phyloP scores from a whole-genome alignment of 2,113 vertebrate genomes.

The Rhineura floridana region DNA sequence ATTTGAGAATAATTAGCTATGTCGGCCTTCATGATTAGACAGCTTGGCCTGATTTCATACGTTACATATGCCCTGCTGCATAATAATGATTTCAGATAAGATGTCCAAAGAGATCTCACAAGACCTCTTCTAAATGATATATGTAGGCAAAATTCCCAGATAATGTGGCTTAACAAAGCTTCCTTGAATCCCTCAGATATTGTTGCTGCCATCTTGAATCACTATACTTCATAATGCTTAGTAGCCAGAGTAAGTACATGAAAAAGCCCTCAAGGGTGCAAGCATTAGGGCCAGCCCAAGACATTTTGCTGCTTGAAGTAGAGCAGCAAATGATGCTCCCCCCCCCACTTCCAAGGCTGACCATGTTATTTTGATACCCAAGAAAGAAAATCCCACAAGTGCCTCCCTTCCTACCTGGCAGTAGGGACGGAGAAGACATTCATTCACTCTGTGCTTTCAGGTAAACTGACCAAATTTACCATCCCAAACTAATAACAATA shows the following conservation, averaged over 20 bases:
- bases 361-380: too few species aligned
- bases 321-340: too few species aligned
- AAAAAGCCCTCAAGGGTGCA: neutral
- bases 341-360: too few species aligned
- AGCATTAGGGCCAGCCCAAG: neutral
- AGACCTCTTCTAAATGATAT: neutral
- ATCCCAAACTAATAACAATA: too few species aligned
- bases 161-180: neutral
- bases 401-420: too few species aligned
- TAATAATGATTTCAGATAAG: slow-evolving; percentile 54
- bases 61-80: slow-evolving; percentile 37
- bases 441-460: too few species aligned
- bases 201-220: slow-evolving; percentile 19
- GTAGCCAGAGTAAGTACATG: neutral
- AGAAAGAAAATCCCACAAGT: too few species aligned
- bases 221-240: neutral
- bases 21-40: slow-evolving; percentile 18
- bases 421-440: too few species aligned
- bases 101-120: slow-evolving; percentile 36
- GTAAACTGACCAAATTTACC: too few species aligned
- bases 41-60: slow-evolving; percentile 58
- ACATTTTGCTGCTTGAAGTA: neutral
- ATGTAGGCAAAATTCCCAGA: neutral
- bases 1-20: slow-evolving; percentile 61
- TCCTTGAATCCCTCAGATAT: neutral